Percentiles rank a stretch among this genome's conserved stretches.
phyloP scores from a whole-genome alignment of 2,888 invertebrate species.

The Hypercompe scribonia region DNA sequence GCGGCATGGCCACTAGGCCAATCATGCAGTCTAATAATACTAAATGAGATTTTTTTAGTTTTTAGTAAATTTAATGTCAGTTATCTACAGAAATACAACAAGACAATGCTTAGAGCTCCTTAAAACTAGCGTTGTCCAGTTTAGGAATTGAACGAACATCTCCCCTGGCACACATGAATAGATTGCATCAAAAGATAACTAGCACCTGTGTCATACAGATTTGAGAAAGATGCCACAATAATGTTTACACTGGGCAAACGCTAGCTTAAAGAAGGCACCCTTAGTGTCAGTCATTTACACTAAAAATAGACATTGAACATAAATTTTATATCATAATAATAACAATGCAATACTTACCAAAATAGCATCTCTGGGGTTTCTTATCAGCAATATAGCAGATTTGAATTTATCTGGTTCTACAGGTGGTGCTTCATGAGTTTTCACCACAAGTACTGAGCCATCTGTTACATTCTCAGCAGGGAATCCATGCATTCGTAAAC shows the following conservation, averaged over 20 bases:
- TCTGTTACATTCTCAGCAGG: conserved; percentile 92
- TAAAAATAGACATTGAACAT: not conserved
- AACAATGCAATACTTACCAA: conserved; percentile 69
- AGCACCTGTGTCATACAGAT: too few relatives aligned
- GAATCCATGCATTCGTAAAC: conserved; percentile 91
- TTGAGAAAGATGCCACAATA: too few relatives aligned
- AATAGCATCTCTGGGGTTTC: conserved; percentile 91
- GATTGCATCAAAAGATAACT: too few relatives aligned
- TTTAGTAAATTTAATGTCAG: not conserved
- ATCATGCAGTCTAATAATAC: too few relatives aligned
- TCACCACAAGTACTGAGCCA: conserved; percentile 92
- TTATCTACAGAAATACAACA: not conserved
- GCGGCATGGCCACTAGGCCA: too few relatives aligned
- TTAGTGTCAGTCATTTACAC: too few relatives aligned
- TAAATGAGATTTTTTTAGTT: too few relatives aligned
- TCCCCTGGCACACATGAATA: too few relatives aligned
- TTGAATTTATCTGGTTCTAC: conserved; percentile 86
- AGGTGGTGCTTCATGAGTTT: conserved; percentile 92
- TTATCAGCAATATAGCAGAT: conserved; percentile 90
- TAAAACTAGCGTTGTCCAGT: not conserved
- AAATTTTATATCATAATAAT: not conserved
- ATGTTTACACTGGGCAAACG: too few relatives aligned
- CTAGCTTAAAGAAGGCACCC: too few relatives aligned
- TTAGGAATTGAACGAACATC: too few relatives aligned
- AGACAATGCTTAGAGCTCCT: not conserved